These are phyloP conservation scores for Neocrepidodera transversa DNA, from an alignment of 2,888 invertebrate species.

Conservation along the genomic window DNA sequence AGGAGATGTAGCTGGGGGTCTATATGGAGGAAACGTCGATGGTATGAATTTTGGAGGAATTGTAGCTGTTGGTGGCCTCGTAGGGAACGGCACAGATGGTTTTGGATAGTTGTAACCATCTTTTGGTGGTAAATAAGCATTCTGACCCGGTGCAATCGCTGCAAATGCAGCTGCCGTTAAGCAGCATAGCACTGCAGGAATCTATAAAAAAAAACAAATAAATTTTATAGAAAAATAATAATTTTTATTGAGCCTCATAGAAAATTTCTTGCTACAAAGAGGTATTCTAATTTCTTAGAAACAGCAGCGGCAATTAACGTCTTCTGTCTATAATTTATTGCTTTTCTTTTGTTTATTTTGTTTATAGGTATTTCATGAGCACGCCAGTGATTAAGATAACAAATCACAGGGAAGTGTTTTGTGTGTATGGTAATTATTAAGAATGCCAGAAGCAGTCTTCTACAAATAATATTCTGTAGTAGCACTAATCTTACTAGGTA, in stretches of 20 bases:
- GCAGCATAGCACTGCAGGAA: conserved; percentile 62
- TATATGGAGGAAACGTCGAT: conserved; percentile 23
- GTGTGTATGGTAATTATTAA: not conserved
- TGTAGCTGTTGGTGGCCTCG: conserved; percentile 32
- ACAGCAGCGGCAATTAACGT: too few relatives aligned
- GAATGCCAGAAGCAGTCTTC: not conserved
- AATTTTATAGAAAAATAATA: too few relatives aligned
- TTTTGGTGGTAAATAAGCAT: conserved; percentile 78
- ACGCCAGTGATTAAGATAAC: not conserved
- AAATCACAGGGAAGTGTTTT: not conserved
- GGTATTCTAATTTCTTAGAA: too few relatives aligned
- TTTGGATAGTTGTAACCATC: conserved; percentile 79
- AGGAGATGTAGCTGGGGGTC: conserved; percentile 31
- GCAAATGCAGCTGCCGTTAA: conserved; percentile 60
- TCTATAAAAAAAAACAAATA: conserved; percentile 58
- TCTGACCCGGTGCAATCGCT: conserved; percentile 70
- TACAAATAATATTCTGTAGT: conserved; percentile 1
- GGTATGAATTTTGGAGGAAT: conserved; percentile 6
- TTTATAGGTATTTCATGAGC: too few relatives aligned
- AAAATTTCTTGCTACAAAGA: too few relatives aligned
- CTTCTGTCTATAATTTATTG: too few relatives aligned
- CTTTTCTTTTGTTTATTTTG: too few relatives aligned
- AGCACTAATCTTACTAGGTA: conserved; percentile 4
- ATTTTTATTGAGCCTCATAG: too few relatives aligned
- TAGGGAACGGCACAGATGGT: conserved; percentile 69